phyloP scores from a whole-genome alignment of 2,797 vertebrate genomes.

The Sebastes flavidus region DNA sequence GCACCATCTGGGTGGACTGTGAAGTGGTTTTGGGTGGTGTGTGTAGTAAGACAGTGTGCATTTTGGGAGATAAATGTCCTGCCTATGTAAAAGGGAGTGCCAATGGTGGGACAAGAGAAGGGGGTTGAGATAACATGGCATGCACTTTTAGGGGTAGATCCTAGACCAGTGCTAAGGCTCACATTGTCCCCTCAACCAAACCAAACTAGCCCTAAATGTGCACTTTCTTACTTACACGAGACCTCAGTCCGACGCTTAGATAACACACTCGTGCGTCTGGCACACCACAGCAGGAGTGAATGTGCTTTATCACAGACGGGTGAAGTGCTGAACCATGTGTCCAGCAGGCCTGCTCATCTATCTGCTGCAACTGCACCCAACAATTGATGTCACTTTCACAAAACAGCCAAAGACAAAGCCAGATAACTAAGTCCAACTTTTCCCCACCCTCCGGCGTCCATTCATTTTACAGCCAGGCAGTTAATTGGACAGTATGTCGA shows the following conservation, averaged over 20 bases:
- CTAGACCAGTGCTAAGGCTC: conserved; percentile 17
- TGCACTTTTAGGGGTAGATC: conserved; percentile 29
- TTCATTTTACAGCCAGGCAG: conserved; percentile 51
- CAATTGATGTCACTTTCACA: conserved; percentile 56
- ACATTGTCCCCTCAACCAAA: conserved; percentile 1
- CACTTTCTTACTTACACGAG: neutral
- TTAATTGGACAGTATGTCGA: conserved; percentile 67
- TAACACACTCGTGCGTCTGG: conserved; percentile 35
- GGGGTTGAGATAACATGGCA: conserved; percentile 65
- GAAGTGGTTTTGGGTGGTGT: conserved; percentile 64
- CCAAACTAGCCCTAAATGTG: conserved; percentile 16
- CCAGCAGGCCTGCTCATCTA: conserved; percentile 38
- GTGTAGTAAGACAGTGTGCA: conserved; percentile 58
- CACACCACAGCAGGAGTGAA: conserved; percentile 35
- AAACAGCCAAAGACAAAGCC: conserved; percentile 52
- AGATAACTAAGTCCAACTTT: conserved; percentile 19
- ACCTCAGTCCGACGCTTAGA: conserved; percentile 19
- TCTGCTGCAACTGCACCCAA: conserved; percentile 28
- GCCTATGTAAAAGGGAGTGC: conserved; percentile 69
- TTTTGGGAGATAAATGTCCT: conserved; percentile 75
- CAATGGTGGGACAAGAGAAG: conserved; percentile 59
- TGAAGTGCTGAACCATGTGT: conserved; percentile 32
- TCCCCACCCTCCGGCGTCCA: conserved; percentile 14
- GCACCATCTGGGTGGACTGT: conserved; percentile 52
- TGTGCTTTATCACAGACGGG: conserved; percentile 46